Evolutionary conservation across 2,888 invertebrate genomes (phyloP).

Genomic region (Sisyra terminalis): DNA sequence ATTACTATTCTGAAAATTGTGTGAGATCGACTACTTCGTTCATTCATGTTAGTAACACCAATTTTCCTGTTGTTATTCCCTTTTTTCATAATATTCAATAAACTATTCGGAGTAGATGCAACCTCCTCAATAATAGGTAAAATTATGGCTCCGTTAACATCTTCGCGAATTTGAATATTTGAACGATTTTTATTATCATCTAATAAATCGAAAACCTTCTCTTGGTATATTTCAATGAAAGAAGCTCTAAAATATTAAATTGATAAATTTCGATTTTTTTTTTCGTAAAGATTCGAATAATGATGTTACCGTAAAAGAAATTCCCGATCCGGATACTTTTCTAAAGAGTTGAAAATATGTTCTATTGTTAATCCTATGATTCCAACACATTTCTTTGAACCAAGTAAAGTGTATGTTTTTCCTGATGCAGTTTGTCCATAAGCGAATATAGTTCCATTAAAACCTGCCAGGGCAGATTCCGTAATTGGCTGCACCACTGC

Average conservation of each 20-base stretch:
- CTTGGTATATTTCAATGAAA: conserved; percentile 81
- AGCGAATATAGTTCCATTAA: conserved; percentile 79
- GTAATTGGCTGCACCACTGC: conserved; percentile 55
- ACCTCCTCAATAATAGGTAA: conserved; percentile 49
- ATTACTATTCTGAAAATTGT: conserved; percentile 76
- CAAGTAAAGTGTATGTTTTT: conserved; percentile 74
- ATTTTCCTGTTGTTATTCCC: conserved; percentile 55
- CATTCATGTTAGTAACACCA: conserved; percentile 77
- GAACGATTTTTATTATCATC: conserved; percentile 31
- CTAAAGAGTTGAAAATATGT: conserved; percentile 51
- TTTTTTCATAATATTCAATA: conserved; percentile 37
- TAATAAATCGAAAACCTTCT: conserved; percentile 62
- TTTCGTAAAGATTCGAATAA: too few relatives aligned
- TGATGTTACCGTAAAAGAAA: conserved; percentile 58
- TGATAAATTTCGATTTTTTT: neutral
- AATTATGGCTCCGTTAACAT: conserved; percentile 38
- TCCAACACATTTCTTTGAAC: conserved; percentile 48
- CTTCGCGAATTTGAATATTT: conserved; percentile 48
- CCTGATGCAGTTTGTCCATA: conserved; percentile 88
- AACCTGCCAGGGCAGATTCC: conserved; percentile 50
- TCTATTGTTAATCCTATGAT: conserved; percentile 57
- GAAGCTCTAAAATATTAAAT: conserved; percentile 43
- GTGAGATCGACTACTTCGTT: conserved; percentile 75
- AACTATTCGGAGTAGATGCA: conserved; percentile 41
- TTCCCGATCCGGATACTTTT: conserved; percentile 42